Base-by-base conservation (phyloP, 2,113 vertebrate genomes). In the Cyanoderma ruficeps region DNA sequence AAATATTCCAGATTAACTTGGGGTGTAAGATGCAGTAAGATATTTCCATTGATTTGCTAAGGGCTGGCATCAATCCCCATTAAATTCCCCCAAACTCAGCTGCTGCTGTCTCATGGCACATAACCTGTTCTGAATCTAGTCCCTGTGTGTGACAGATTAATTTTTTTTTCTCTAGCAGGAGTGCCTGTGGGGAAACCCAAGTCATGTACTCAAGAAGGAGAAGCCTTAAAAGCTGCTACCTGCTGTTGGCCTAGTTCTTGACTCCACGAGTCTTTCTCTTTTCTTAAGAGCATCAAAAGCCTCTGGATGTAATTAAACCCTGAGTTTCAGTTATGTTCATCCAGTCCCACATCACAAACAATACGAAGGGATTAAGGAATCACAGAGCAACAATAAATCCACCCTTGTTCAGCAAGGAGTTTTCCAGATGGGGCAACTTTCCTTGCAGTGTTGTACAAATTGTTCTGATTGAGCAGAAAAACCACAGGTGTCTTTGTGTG, bases 271-370 rank as follows among this genome's bases (percentile, higher is more conserved):
- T 70, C 31, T 68, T 53, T 91, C 63, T 84, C 75, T 42, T 78
- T 93, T 87, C 82, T 88, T 77, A 74, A 95, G 63, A 94, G 50
- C 82, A 93, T 70, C 79, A 94, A 92, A 94, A 77, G 35, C 30
- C 52, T 56, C 20, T 85, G 76, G 64, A 88, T 65, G n/a, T 83
- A 92, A 93, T 94, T 90, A 94, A 79, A 78, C 9, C 20, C 50
- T 17, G 15, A 56, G 49, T 90, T 92, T 94, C 85, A 88, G 82
- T 86, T 91, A 55, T 24, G 49, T 63, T 93, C 83, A 80, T 80
- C 35, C 60, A 83, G 64, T 33, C 47, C n/a, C 75, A 93, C 71
- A 81, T 74, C 71, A 83, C 55, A 94, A 94, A 95, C 33, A 91
- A 60, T 83, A 35, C 0, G 0, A 77, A 80, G 28, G 33, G 82